These are phyloP conservation scores for Halocynthia roretzi DNA, from an alignment of 23 tunicate species.

Conservation along the genomic window DNA sequence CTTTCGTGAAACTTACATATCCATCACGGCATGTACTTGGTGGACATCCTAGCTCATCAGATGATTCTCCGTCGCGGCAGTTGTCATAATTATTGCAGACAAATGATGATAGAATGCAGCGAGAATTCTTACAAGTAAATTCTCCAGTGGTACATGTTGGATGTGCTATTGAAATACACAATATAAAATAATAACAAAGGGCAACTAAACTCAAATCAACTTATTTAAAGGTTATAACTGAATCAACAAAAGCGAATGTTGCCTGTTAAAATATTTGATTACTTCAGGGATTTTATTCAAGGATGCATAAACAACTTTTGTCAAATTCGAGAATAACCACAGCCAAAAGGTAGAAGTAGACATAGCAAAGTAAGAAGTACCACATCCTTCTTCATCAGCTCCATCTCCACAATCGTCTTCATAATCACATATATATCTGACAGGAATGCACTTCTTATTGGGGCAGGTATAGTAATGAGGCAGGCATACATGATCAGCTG, in stretches of 20 bases:
- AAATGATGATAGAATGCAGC: constrained; percentile 29
- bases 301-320: too few species aligned
- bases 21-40: constrained; percentile 32
- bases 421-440: constrained; percentile 42
- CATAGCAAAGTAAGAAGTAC: constrained; percentile 17
- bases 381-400: constrained; percentile 65
- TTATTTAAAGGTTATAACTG: too few species aligned
- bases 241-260: too few species aligned
- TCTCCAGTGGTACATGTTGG: constrained; percentile 62
- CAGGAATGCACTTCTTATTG: constrained; percentile 55
- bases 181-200: too few species aligned
- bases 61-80: constrained; percentile 62
- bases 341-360: too few species aligned
- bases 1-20: constrained; percentile 43
- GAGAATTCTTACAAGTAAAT: constrained; percentile 46
- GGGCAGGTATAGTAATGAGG: constrained; percentile 50
- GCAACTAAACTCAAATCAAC: too few species aligned
- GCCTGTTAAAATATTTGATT: too few species aligned
- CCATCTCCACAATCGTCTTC: constrained; percentile 83
- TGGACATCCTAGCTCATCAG: constrained; percentile 71
- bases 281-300: too few species aligned
- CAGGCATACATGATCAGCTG: constrained; percentile 69
- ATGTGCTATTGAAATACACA: neutral
- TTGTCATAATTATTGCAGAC: constrained; percentile 66
- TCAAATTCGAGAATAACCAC: too few species aligned